phyloP scores from a whole-genome alignment of 2,888 invertebrate genomes.

The Plebejus anna region DNA sequence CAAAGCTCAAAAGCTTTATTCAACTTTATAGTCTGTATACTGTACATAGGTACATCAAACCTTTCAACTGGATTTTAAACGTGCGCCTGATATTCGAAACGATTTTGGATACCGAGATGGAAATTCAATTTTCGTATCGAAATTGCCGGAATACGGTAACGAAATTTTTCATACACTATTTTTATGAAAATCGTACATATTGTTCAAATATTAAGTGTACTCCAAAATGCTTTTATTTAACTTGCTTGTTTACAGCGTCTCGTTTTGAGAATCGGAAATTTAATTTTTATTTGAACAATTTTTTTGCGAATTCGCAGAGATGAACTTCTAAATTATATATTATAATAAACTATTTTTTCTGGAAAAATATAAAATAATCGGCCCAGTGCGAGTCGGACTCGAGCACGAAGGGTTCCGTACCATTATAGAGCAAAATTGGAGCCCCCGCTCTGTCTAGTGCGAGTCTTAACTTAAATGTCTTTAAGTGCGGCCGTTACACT shows the following conservation, averaged over 20 bases:
- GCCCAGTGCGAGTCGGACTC: too few relatives aligned
- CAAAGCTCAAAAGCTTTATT: background rate
- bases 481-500: background rate
- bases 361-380: too few relatives aligned
- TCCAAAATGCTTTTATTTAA: background rate
- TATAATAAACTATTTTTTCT: too few relatives aligned
- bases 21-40: background rate
- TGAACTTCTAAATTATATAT: too few relatives aligned
- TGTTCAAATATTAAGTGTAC: background rate
- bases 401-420: too few relatives aligned
- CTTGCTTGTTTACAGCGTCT: background rate
- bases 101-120: background rate
- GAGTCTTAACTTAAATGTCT: too few relatives aligned
- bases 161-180: constrained; percentile 12
- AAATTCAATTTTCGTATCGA: constrained; percentile 17
- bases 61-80: constrained; percentile 16
- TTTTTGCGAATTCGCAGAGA: background rate
- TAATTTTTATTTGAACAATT: background rate
- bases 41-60: background rate
- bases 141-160: constrained; percentile 7
- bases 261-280: background rate
- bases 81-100: constrained; percentile 8
- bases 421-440: too few relatives aligned
- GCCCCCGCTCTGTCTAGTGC: too few relatives aligned
- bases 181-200: background rate